phyloP scores from a whole-genome alignment of 2,113 vertebrate genomes.

The Amia ocellicauda region DNA sequence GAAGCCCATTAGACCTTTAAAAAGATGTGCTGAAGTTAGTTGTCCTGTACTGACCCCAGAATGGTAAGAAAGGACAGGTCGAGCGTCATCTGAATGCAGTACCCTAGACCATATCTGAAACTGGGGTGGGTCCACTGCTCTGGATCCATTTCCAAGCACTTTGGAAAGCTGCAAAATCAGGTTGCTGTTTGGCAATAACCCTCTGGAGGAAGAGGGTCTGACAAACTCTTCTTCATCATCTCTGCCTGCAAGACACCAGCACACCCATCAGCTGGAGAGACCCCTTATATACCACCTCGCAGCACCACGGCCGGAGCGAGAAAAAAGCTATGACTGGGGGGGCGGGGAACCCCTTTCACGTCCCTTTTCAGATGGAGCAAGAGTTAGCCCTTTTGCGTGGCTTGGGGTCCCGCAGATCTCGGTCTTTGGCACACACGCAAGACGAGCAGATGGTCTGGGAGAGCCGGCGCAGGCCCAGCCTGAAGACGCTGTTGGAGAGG shows the following conservation, averaged over 20 bases:
- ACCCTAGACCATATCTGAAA: too few relatives aligned
- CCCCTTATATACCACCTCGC: too few relatives aligned
- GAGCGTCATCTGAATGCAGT: background rate
- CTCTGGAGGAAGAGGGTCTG: too few relatives aligned
- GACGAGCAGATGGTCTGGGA: slow-evolving; percentile 88
- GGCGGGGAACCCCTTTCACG: slow-evolving; percentile 12
- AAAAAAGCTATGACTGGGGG: too few relatives aligned
- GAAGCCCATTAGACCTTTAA: background rate
- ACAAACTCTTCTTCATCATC: too few relatives aligned
- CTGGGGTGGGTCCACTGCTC: background rate
- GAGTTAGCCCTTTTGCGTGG: slow-evolving; percentile 91
- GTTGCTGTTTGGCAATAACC: too few relatives aligned
- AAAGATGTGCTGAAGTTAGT: background rate
- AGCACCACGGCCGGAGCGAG: too few relatives aligned
- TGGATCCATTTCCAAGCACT: background rate
- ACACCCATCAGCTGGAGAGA: too few relatives aligned
- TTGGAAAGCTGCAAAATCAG: background rate
- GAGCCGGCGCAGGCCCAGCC: slow-evolving; percentile 88
- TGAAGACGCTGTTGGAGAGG: slow-evolving; percentile 96
- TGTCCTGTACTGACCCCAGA: background rate
- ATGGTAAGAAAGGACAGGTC: background rate
- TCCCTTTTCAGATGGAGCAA: slow-evolving; percentile 80
- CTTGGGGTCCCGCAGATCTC: slow-evolving; percentile 78
- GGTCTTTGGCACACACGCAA: slow-evolving; percentile 74
- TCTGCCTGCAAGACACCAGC: too few relatives aligned